Evolutionary conservation across 2,113 vertebrate species (phyloP).

Genomic region (Malurus alboscapulatus): DNA sequence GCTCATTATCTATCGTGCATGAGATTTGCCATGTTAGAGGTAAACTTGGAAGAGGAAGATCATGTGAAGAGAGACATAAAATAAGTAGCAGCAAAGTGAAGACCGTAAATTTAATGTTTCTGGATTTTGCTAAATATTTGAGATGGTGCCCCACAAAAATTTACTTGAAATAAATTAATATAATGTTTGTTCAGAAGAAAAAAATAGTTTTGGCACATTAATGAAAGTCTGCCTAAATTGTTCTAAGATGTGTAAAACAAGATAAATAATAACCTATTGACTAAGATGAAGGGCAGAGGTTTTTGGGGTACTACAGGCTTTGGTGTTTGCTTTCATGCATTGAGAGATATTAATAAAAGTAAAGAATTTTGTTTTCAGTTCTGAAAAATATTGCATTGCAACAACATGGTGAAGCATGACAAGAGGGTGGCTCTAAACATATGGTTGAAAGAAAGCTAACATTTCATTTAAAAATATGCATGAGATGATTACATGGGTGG

Average conservation of each 20-base stretch:
- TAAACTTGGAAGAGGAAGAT: not conserved
- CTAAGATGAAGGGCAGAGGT: not conserved
- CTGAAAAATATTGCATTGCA: not conserved
- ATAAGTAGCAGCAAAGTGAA: not conserved
- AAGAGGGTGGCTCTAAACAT: not conserved
- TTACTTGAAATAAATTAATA: not conserved
- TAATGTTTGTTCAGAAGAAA: not conserved
- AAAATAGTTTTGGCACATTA: not conserved
- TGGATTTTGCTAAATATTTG: not conserved
- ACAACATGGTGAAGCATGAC: not conserved
- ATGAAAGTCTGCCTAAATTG: not conserved
- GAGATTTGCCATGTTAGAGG: not conserved
- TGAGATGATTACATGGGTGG: rapidly evolving
- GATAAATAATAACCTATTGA: not conserved
- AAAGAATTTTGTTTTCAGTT: not conserved
- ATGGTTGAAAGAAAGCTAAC: not conserved
- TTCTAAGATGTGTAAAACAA: not conserved
- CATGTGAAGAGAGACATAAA: not conserved
- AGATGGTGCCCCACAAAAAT: not conserved
- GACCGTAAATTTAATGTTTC: not conserved
- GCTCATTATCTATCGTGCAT: not conserved
- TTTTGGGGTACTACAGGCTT: not conserved
- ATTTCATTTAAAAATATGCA: not conserved
- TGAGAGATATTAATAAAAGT: not conserved
- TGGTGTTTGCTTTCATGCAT: not conserved